These are phyloP conservation scores for Crocuta crocuta DNA, from an alignment of 2,113 vertebrate genomes.

Conservation along the genomic window DNA sequence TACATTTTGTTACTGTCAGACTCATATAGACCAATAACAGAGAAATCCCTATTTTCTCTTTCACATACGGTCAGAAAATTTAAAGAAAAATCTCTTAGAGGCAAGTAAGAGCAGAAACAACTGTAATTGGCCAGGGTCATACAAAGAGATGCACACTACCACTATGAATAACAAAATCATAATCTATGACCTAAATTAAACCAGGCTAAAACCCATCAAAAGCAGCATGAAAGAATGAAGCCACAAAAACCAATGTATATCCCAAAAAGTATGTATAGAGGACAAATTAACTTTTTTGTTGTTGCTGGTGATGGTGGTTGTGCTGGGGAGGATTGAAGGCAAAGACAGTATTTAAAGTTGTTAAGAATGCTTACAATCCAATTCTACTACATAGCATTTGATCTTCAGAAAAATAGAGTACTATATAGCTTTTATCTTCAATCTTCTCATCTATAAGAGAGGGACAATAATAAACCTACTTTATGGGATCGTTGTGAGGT, in stretches of 20 bases:
- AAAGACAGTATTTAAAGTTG: not conserved
- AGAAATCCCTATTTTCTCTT: not conserved
- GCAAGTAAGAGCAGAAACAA: not conserved
- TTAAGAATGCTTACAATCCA: not conserved
- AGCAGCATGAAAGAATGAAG: not conserved
- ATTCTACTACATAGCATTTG: not conserved
- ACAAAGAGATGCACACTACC: not conserved
- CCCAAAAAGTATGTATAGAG: not conserved
- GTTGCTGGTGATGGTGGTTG: not conserved
- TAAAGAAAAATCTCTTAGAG: not conserved
- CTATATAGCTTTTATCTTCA: not conserved
- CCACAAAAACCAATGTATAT: constrained; percentile 25
- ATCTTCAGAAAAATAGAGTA: not conserved
- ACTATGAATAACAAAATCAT: not conserved
- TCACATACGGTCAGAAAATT: not conserved
- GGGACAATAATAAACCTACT: not conserved
- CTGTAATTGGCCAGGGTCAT: not conserved
- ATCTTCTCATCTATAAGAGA: not conserved
- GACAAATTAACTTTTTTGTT: not conserved
- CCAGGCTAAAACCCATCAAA: not conserved
- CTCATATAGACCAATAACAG: not conserved
- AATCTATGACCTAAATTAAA: constrained; percentile 15
- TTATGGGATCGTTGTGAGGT: not conserved
- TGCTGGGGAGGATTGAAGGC: not conserved
- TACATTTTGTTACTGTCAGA: not conserved